Base-by-base conservation (phyloP, 2,888 invertebrate species). In the Coenonympha glycerion region DNA sequence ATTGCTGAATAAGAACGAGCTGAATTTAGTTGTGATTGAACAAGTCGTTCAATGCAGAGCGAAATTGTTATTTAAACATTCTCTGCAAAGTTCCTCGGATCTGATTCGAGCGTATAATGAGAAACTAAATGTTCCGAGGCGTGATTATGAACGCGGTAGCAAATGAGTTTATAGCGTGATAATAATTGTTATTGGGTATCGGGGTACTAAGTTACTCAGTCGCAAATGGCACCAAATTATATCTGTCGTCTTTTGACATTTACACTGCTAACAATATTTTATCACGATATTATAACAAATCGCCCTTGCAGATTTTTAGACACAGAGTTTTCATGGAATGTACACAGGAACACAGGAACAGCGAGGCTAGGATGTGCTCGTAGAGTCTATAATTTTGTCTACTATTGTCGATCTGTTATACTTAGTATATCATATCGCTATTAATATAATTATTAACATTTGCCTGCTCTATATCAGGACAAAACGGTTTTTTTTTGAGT, bases 161-260 rank as follows among this genome's bases (percentile, higher is more conserved):
- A 79, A 84, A 84, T 81, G 79, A 79, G 77, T 74, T 80, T 79
- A 80, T 83, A 59, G 83, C 83, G 82, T 82, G 83, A 71, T 75
- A 70, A 67, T 64, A 63, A 67, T 71, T 65, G 65, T 70, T 53
- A 53, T 50, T 53, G 51, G 44, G 44, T 47, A 51, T 50, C 28
- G 37, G 31, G 34, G 28, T 24, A 48, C 42, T 33, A n/a, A 8
- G 22, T 31, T 44, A 19, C 19, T 30, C 3, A 24, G 34, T 45
- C 45, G 22, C n/a, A 34, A 34, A 45, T 45, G 34, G 11, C 3
- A 34, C 24, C 22, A 22, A 45, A 34, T 34, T 34, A 45, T 34
- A 34, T 42, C 28, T 42, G 30, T 30, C 8, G n/a, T 9, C 13
- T 18, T 42, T 31, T 30, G 11, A 3, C 3, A 11, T 30, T 41